These are phyloP conservation scores for Poecile atricapillus DNA, from an alignment of 2,113 vertebrate species.

Conservation along the genomic window DNA sequence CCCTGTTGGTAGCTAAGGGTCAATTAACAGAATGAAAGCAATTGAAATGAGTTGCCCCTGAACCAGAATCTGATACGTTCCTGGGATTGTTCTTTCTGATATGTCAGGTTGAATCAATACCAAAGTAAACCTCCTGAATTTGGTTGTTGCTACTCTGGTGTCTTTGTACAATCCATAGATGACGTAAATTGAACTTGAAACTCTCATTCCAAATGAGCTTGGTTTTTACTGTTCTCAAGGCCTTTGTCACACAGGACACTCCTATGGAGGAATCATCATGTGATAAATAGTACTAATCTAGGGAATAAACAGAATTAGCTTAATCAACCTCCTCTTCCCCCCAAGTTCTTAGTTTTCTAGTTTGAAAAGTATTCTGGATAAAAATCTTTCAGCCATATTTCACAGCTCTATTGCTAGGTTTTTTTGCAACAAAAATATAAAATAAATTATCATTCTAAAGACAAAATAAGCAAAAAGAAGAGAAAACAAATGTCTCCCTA, in stretches of 20 bases:
- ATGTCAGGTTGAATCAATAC: slow-evolving; percentile 7
- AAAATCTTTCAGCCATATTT: background rate
- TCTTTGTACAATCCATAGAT: background rate
- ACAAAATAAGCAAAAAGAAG: background rate
- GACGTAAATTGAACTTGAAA: slow-evolving; percentile 3
- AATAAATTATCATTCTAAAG: background rate
- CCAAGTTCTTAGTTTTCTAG: background rate
- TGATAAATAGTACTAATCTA: background rate
- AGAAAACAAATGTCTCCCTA: background rate
- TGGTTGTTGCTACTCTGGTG: background rate
- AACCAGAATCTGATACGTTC: background rate
- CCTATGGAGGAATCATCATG: background rate
- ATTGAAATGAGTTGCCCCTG: slow-evolving; percentile 25
- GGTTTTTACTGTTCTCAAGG: background rate
- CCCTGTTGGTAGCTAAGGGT: background rate
- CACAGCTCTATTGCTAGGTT: background rate
- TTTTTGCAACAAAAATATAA: background rate
- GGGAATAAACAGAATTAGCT: background rate
- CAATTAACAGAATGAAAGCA: slow-evolving; percentile 30
- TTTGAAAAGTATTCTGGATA: background rate
- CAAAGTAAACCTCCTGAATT: slow-evolving; percentile 1
- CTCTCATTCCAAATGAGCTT: background rate
- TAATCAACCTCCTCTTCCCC: background rate
- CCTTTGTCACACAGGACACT: background rate
- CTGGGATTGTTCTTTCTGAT: slow-evolving; percentile 34